Conservation (phyloP, 2,113 vertebrate species). For the Fregata magnificens region DNA sequence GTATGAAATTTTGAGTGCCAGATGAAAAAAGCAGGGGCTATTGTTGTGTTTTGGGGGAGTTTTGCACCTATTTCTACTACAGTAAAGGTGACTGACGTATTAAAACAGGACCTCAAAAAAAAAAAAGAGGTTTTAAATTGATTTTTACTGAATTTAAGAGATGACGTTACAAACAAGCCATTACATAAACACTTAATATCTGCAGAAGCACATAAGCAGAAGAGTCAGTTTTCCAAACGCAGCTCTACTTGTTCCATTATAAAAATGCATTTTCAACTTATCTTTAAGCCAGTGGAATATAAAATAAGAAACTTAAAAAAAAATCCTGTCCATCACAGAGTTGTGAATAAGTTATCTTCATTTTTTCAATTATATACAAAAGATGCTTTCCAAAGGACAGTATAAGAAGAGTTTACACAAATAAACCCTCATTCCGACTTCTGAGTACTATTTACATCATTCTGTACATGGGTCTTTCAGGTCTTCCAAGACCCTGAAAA, state of each 20-base stretch:
- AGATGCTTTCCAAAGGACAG: constrained; percentile 25
- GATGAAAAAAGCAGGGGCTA: background rate
- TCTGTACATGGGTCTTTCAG: background rate
- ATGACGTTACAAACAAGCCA: background rate
- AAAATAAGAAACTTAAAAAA: constrained; percentile 29
- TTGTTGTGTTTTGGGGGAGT: rapidly evolving
- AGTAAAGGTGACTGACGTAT: rapidly evolving
- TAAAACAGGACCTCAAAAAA: background rate
- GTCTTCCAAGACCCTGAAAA: background rate
- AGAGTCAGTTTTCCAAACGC: background rate
- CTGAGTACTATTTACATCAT: constrained; percentile 39
- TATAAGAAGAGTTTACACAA: background rate
- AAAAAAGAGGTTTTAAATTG: background rate
- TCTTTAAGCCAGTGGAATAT: constrained; percentile 1
- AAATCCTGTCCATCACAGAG: background rate
- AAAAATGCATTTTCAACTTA: constrained; percentile 22
- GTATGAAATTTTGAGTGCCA: too few relatives aligned
- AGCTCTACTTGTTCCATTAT: background rate
- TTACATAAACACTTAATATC: background rate
- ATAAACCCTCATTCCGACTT: background rate
- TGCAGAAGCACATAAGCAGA: background rate
- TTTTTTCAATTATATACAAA: constrained; percentile 63
- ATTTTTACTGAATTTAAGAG: background rate
- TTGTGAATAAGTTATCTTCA: constrained; percentile 49
- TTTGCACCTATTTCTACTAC: background rate